Evolutionary conservation across 2,797 vertebrate species (phyloP).

Genomic region (Halcyon chelicuti): DNA sequence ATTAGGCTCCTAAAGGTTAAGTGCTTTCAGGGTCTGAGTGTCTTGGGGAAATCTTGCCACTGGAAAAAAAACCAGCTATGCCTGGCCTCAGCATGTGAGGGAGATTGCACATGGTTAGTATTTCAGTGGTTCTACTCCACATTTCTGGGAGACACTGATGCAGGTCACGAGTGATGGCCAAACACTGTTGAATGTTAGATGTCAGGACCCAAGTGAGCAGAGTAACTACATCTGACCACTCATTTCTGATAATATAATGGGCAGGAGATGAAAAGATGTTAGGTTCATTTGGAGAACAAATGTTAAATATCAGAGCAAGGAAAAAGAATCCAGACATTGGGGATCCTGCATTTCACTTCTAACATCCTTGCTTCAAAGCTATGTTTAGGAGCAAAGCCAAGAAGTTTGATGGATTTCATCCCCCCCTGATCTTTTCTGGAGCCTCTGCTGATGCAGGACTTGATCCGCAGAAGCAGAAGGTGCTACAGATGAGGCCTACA

Average conservation of each 20-base stretch:
- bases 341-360: background rate
- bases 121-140: background rate
- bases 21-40: background rate
- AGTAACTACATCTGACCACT: background rate
- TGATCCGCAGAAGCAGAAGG: background rate
- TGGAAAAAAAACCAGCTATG: background rate
- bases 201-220: background rate
- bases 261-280: background rate
- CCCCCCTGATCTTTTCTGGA: background rate
- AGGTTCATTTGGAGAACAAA: background rate
- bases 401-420: background rate
- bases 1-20: background rate
- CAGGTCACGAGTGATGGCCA: background rate
- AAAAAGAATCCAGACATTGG: background rate
- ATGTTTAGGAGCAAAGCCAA: background rate
- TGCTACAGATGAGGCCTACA: conserved; percentile 12
- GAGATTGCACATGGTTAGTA: background rate
- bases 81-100: background rate
- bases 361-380: background rate
- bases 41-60: background rate
- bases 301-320: background rate
- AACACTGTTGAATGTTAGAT: background rate
- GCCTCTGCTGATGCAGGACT: background rate
- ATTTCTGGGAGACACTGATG: background rate
- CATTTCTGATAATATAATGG: background rate